Conservation (phyloP, 2,113 vertebrate species). For the Syrmaticus mikado region DNA sequence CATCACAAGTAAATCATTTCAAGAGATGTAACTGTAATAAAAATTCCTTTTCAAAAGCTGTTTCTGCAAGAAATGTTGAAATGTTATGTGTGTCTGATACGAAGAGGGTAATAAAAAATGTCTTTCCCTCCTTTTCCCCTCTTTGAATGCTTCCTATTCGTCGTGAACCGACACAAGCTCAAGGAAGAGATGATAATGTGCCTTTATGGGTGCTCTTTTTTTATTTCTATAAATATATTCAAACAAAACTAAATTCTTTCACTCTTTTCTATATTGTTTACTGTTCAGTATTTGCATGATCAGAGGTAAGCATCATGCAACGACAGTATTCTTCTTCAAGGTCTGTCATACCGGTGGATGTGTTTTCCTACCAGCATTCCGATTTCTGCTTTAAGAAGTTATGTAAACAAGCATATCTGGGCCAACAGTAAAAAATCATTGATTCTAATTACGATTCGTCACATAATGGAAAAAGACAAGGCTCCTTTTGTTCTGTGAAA, state of each 20-base stretch:
- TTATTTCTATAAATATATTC: slow-evolving; percentile 70
- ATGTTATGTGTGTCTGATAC: slow-evolving; percentile 53
- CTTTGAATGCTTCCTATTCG: slow-evolving; percentile 60
- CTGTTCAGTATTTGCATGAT: slow-evolving; percentile 66
- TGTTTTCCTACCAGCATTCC: slow-evolving; percentile 69
- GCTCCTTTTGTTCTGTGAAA: slow-evolving; percentile 72
- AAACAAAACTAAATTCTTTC: slow-evolving; percentile 63
- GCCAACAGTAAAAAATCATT: slow-evolving; percentile 74
- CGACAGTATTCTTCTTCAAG: slow-evolving; percentile 62
- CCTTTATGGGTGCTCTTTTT: slow-evolving; percentile 56
- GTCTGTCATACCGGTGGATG: slow-evolving; percentile 25
- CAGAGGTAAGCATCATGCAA: slow-evolving; percentile 63
- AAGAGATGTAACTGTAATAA: slow-evolving; percentile 12
- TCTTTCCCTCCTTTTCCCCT: neutral
- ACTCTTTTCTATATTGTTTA: slow-evolving; percentile 58
- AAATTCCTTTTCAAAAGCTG: slow-evolving; percentile 43
- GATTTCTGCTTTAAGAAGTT: slow-evolving; percentile 74
- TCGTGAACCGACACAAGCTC: slow-evolving; percentile 63
- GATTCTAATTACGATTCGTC: slow-evolving; percentile 79
- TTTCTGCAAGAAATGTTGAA: slow-evolving; percentile 53
- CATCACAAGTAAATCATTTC: slow-evolving; percentile 42
- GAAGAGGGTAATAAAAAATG: slow-evolving; percentile 57
- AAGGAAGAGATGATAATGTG: slow-evolving; percentile 68
- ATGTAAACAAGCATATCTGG: slow-evolving; percentile 79
- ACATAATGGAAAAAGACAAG: slow-evolving; percentile 72